These are phyloP conservation scores for Druceiella hillmani DNA, from an alignment of 2,888 invertebrate genomes.

Conservation along the genomic window DNA sequence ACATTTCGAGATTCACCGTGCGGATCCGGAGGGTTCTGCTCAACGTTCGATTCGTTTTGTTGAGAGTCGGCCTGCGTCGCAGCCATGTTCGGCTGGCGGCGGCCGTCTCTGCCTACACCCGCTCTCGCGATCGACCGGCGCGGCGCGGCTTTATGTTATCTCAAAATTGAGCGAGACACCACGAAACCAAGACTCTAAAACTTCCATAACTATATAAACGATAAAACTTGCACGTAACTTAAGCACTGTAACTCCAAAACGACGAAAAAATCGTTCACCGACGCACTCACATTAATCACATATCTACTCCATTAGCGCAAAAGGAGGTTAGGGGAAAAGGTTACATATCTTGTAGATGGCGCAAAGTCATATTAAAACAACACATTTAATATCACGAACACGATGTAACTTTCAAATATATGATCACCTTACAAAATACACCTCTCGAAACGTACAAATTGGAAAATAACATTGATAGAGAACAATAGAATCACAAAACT, in stretches of 20 bases:
- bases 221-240: conserved; percentile 40
- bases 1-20: conserved; percentile 63
- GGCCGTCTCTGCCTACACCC: conserved; percentile 56
- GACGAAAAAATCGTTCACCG: conserved; percentile 59
- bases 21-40: conserved; percentile 61
- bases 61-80: conserved; percentile 81
- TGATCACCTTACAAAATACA: conserved; percentile 38
- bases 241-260: conserved; percentile 37
- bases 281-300: conserved; percentile 69
- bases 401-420: conserved; percentile 38
- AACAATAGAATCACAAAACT: conserved; percentile 53
- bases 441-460: conserved; percentile 37
- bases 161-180: conserved; percentile 52
- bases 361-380: conserved; percentile 50
- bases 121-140: conserved; percentile 53
- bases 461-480: conserved; percentile 40
- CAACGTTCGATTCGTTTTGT: conserved; percentile 68
- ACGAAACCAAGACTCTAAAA: conserved; percentile 50
- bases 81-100: conserved; percentile 66
- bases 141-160: conserved; percentile 45
- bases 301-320: conserved; percentile 72
- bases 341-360: conserved; percentile 58
- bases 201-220: conserved; percentile 50
- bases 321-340: conserved; percentile 72
- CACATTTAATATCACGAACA: conserved; percentile 50